Evolutionary conservation across 2,888 invertebrate species (phyloP), one percentile per base, ranked within the genome.

Genomic region (Pseudanteris insignis): DNA sequence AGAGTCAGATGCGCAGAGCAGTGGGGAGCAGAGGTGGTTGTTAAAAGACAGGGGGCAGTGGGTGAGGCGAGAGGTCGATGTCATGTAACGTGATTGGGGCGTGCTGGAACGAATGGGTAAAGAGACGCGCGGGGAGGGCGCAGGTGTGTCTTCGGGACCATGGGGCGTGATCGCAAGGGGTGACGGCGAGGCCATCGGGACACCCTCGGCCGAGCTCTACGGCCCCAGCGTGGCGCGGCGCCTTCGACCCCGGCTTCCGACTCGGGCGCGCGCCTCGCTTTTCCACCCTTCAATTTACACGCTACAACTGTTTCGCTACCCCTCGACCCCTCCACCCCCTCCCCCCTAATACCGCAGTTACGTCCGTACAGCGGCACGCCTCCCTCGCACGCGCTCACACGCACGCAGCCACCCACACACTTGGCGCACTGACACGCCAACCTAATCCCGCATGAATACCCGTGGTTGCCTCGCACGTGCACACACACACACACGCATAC

Each of bases 61-160:
- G n/a, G n/a, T n/a, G n/a, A n/a, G n/a, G n/a, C n/a, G n/a, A n/a
- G n/a, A 7, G 21, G 21, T 7, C 26, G 26, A 30, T 59, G 51
- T 37, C 37, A 59, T 55, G 66, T 66, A 67, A 66, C 61, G 54
- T 64, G 63, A 68, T 65, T 68, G 66, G 57, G 54, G 44, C 58
- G 14, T 40, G 54, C 47, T 58, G 51, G 54, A 54, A 41, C 50
- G 63, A 64, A 68, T 65, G 69, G 67, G 66, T 64, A 61, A 61
- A 61, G 66, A 54, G 66, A 55, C 48, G 50, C 48, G 50, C 53
- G 36, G 48, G 48, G 62, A 53, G 47, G 55, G 58, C 53, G 63
- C 64, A 63, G 63, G 65, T 66, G 64, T 62, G 67, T 70, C 69
- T 72, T 72, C 70, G 67, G 69, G 69, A 63, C 67, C 70, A 71